Evolutionary conservation across 2,888 invertebrate genomes (phyloP), one percentile per base, ranked within the genome.

Genomic region (Chrysolina haemoptera): DNA sequence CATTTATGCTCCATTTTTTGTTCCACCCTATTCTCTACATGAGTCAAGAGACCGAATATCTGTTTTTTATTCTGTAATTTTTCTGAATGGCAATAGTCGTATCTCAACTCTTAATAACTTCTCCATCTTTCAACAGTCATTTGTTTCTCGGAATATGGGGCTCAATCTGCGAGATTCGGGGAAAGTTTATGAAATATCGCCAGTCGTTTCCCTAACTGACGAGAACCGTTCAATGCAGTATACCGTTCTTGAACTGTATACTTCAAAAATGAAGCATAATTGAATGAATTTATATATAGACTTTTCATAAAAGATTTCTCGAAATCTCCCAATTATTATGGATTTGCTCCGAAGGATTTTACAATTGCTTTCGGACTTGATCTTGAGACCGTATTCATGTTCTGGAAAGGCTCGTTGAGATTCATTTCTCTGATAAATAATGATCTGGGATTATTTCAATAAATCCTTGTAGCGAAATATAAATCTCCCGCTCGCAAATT

Each of bases 211-310:
- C 77, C 71, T 71, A 81, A 75, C 81, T 80, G 79, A 72, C 68
- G 77, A 81, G 80, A 80, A 79, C 79, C 79, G 81, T 82, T 83
- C 81, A 78, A 80, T 80, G 79, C 82, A 83, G 78, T 84, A 82
- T 80, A 82, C 82, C 81, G n/a, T 82, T 81, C 16, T 81, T 67
- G 76, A 72, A 81, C 76, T 78, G 76, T 74, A 75, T 74, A 76
- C 71, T 77, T 78, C 74, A 80, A 77, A 77, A 80, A 79, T 81
- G 80, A 81, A 82, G 79, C 78, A 79, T 76, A 73, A 27, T 8
- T 50, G 75, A 73, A 53, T 55, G 62, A 70, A 53, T 67, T 40
- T 53, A 67, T 67, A 40, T 27, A 67, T 50, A 12, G 53, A 53
- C 55, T 67, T 67, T 18, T 6, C 22, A 0, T 40, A 6, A 41